A percentile compares a stretch with the other conserved stretches of the same genome.
These are phyloP conservation scores for Balaenoptera acutorostrata DNA, from an alignment of 2,113 vertebrate species.

Conservation along the genomic window DNA sequence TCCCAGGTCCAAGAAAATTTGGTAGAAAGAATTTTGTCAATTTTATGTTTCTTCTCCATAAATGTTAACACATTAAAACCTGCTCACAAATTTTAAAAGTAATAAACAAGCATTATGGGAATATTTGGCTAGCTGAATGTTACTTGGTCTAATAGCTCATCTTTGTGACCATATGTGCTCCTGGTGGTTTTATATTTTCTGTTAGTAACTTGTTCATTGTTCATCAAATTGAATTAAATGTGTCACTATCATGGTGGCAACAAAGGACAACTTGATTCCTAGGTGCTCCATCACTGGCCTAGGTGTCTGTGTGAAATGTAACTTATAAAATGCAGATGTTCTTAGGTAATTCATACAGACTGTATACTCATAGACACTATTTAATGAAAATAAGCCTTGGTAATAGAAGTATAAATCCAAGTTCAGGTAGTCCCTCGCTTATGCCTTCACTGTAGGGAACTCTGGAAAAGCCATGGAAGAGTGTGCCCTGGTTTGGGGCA, in stretches of 20 bases:
- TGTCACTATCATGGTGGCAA: neutral
- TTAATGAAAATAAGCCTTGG: slow-evolving; percentile 13
- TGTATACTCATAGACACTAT: neutral
- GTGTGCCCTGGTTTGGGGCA: neutral
- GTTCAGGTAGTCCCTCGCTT: neutral
- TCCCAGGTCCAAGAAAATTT: neutral
- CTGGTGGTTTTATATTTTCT: slow-evolving; percentile 13
- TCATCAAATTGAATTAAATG: slow-evolving; percentile 1
- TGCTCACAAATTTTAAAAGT: slow-evolving; percentile 22
- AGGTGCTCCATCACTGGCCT: neutral
- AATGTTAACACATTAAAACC: neutral
- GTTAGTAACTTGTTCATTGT: slow-evolving; percentile 5
- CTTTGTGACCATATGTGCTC: neutral
- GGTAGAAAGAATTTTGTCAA: neutral
- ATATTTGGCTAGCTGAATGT: neutral
- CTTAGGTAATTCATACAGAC: neutral
- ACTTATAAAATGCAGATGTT: neutral
- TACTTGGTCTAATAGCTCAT: neutral
- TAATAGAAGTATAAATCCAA: neutral
- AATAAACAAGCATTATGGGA: neutral
- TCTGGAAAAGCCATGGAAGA: neutral
- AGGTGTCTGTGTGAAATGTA: neutral
- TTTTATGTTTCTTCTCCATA: slow-evolving; percentile 11
- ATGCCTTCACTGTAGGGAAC: neutral
- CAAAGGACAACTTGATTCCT: slow-evolving; percentile 6